These are phyloP conservation scores for Carabus problematicus DNA, from an alignment of 2,888 invertebrate genomes.

Conservation along the genomic window DNA sequence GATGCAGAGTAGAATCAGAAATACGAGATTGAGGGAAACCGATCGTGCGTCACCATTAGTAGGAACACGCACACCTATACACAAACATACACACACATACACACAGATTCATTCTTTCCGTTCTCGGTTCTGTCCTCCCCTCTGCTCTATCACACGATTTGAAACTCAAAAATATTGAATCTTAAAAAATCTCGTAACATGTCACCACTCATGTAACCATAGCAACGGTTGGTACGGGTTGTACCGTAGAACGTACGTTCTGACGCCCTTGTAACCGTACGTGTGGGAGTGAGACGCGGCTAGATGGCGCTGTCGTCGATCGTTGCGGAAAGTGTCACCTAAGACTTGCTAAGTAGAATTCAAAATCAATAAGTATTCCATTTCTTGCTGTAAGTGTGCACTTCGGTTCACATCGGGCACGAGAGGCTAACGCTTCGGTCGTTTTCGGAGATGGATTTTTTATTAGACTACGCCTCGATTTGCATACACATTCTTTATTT, in stretches of 20 bases:
- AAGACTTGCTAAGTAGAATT: slow-evolving; percentile 59
- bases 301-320: slow-evolving; percentile 27
- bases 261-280: neutral
- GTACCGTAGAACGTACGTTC: too few species aligned
- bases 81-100: too few species aligned
- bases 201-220: slow-evolving; percentile 42
- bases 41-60: too few species aligned
- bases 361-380: slow-evolving; percentile 61
- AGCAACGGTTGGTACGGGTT: slow-evolving; percentile 14
- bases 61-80: too few species aligned
- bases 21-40: too few species aligned
- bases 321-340: slow-evolving; percentile 56
- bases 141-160: too few species aligned
- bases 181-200: slow-evolving; percentile 41
- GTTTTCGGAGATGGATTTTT: slow-evolving; percentile 57
- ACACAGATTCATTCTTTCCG: too few species aligned
- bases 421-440: slow-evolving; percentile 50
- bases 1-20: too few species aligned
- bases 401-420: slow-evolving; percentile 53
- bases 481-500: slow-evolving; percentile 52
- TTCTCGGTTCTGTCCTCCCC: too few species aligned
- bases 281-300: slow-evolving; percentile 20
- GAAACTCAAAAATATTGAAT: slow-evolving; percentile 42
- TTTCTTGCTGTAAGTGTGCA: slow-evolving; percentile 55
- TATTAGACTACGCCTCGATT: slow-evolving; percentile 56